Evolutionary conservation across 2,113 vertebrate species (phyloP).

Genomic region (Colossoma macropomum): DNA sequence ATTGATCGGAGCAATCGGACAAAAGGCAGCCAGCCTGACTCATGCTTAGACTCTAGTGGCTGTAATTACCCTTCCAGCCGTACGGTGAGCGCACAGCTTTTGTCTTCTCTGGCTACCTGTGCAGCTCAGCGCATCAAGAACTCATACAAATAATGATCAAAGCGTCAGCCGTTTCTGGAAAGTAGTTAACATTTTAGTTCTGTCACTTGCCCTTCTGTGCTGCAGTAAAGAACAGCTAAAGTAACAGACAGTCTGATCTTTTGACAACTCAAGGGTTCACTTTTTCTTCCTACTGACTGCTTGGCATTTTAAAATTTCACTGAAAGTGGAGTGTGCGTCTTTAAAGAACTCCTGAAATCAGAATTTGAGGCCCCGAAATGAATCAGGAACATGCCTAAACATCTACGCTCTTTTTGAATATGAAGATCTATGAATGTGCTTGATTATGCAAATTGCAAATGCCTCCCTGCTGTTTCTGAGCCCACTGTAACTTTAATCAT

Average conservation of each 20-base stretch:
- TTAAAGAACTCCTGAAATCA: too few relatives aligned
- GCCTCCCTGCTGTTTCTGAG: too few relatives aligned
- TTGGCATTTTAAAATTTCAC: neutral
- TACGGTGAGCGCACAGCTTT: neutral
- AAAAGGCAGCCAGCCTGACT: slow-evolving; percentile 2
- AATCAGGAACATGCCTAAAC: too few relatives aligned
- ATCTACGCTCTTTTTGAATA: too few relatives aligned
- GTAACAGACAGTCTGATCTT: too few relatives aligned
- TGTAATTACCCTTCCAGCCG: slow-evolving; percentile 1
- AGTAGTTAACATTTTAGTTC: neutral
- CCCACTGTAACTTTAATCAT: too few relatives aligned
- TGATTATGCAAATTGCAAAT: too few relatives aligned
- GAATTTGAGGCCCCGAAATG: too few relatives aligned
- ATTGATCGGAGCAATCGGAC: neutral
- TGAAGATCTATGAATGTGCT: too few relatives aligned
- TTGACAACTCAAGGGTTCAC: too few relatives aligned
- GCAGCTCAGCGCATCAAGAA: neutral
- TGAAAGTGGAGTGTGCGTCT: neutral
- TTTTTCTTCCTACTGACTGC: neutral
- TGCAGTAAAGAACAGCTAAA: neutral
- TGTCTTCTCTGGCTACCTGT: neutral
- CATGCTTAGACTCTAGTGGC: neutral
- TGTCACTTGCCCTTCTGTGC: neutral
- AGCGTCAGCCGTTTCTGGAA: neutral
- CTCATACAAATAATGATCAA: neutral